A percentile compares a stretch with the other conserved stretches of the same genome.
These are phyloP conservation scores for Oxyscelio sp. DNA, from an alignment of 2,888 invertebrate species.

Conservation along the genomic window DNA sequence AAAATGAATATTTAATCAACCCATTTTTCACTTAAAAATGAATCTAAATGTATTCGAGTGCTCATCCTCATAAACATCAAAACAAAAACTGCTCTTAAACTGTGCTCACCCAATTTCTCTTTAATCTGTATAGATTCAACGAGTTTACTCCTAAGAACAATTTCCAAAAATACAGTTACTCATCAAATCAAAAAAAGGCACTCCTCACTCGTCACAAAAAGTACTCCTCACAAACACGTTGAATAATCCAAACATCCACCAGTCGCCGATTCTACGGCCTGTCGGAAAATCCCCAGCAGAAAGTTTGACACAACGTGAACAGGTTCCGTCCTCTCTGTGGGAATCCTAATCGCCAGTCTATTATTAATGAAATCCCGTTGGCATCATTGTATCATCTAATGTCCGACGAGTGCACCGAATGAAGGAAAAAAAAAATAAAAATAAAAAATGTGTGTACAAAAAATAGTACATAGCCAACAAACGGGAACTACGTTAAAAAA, in stretches of 20 bases:
- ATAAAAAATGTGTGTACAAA: constrained; percentile 16
- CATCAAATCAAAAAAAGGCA: background rate
- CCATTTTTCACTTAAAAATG: too few relatives aligned
- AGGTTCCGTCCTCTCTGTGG: constrained; percentile 37
- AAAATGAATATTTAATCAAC: too few relatives aligned
- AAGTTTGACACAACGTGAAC: constrained; percentile 41
- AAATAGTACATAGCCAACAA: constrained; percentile 7
- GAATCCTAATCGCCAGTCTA: constrained; percentile 25
- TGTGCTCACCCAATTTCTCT: too few relatives aligned
- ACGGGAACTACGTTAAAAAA: background rate
- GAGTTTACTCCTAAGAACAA: background rate
- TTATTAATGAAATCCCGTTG: constrained; percentile 52
- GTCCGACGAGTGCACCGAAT: constrained; percentile 5
- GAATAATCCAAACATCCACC: background rate
- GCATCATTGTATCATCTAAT: constrained; percentile 42
- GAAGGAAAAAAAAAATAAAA: constrained; percentile 23
- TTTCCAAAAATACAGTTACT: constrained; percentile 46
- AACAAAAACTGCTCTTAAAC: too few relatives aligned
- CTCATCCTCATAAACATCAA: too few relatives aligned
- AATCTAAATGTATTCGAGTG: too few relatives aligned
- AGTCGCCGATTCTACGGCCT: too few relatives aligned
- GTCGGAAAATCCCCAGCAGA: constrained; percentile 12
- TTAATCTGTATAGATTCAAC: too few relatives aligned
- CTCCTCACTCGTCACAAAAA: background rate
- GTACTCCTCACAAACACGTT: background rate